phyloP scores from a whole-genome alignment of 2,797 vertebrate species.

The Catostomus latipinnis region DNA sequence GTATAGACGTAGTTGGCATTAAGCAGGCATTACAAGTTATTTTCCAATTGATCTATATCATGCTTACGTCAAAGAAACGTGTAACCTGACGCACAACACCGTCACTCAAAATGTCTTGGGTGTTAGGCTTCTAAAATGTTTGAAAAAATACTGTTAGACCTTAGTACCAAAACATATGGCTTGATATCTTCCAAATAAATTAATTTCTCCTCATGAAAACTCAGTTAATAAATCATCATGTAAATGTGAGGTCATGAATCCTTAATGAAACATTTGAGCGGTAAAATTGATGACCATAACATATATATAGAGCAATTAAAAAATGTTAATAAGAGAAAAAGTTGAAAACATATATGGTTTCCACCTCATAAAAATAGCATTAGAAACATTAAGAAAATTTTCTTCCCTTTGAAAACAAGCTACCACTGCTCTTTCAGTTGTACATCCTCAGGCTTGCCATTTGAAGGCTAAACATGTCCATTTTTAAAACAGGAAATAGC shows the following conservation, averaged over 20 bases:
- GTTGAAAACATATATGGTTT: not conserved
- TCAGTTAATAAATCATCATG: not conserved
- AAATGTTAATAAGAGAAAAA: not conserved
- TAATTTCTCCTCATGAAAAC: not conserved
- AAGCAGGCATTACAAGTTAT: not conserved
- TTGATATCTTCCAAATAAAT: no score
- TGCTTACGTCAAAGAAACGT: not conserved
- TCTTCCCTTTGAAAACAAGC: not conserved
- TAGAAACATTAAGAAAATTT: not conserved
- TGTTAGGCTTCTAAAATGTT: not conserved
- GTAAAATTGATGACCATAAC: no score
- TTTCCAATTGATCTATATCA: not conserved
- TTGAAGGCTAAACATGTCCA: not conserved
- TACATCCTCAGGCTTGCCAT: not conserved
- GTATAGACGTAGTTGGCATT: not conserved
- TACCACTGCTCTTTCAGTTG: not conserved
- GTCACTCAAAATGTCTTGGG: not conserved
- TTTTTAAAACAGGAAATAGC: slow-evolving; percentile 13
- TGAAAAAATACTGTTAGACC: not conserved
- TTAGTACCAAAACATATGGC: not conserved
- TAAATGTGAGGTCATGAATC: not conserved
- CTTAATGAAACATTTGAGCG: not conserved
- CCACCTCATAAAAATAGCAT: not conserved
- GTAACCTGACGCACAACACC: not conserved
- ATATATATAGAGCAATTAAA: no score